Evolutionary conservation across 2,113 vertebrate species (phyloP).

Genomic region (Fukomys damarensis): DNA sequence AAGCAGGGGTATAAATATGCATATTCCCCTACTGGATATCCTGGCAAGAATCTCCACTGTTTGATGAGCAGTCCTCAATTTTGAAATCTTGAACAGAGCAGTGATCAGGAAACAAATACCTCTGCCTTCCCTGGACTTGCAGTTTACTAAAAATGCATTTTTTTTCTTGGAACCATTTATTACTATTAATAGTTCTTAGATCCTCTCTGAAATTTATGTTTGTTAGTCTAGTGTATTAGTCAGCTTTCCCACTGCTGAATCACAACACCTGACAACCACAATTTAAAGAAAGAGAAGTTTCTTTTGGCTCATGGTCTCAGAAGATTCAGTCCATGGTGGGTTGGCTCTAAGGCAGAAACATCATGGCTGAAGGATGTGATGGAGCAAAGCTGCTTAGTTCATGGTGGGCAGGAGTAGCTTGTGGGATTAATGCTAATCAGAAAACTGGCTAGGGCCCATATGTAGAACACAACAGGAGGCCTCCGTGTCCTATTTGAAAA

Average conservation of each 20-base stretch:
- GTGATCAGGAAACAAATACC: background rate
- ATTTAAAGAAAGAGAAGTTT: background rate
- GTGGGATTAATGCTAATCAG: background rate
- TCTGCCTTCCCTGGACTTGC: background rate
- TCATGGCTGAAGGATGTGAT: fast-evolving
- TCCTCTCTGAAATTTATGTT: background rate
- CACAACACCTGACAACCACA: background rate
- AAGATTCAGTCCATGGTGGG: background rate
- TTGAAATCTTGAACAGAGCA: background rate
- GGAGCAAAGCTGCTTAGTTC: background rate
- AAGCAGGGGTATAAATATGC: background rate
- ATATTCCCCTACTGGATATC: background rate
- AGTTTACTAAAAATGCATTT: background rate
- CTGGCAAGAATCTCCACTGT: background rate
- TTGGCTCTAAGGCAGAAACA: background rate
- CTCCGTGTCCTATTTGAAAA: background rate
- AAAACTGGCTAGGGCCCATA: background rate
- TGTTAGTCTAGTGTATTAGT: background rate
- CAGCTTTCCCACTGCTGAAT: background rate
- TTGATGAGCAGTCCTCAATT: background rate
- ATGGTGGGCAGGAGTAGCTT: background rate
- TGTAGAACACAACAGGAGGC: background rate
- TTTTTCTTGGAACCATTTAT: background rate
- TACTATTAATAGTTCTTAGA: background rate
- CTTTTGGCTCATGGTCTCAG: background rate